A percentile compares a stretch with the other conserved stretches of the same genome.
These are phyloP conservation scores for Danaus chrysippus DNA, from an alignment of 2,888 invertebrate genomes.

Conservation along the genomic window DNA sequence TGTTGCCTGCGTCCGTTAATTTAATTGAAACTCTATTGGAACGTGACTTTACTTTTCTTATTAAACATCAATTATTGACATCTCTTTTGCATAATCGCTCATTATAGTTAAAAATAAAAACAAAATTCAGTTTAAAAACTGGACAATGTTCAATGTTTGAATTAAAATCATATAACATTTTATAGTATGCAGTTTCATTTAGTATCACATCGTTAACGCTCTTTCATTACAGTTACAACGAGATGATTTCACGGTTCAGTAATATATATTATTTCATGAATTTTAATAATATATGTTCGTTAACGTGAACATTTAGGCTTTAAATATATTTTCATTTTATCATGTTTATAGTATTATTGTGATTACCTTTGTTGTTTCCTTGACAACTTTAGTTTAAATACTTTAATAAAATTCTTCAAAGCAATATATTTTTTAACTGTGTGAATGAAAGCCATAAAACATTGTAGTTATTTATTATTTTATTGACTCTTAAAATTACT, in stretches of 20 bases:
- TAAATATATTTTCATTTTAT: constrained; percentile 3
- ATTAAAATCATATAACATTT: constrained; percentile 1
- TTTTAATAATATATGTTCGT: constrained; percentile 23
- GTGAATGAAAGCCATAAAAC: constrained; percentile 1
- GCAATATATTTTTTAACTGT: background rate
- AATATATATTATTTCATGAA: constrained; percentile 18
- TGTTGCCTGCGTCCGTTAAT: too few relatives aligned
- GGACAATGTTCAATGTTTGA: background rate
- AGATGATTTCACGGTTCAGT: constrained; percentile 19
- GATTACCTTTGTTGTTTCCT: background rate
- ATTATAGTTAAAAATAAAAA: background rate
- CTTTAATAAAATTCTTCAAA: background rate
- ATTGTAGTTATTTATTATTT: background rate
- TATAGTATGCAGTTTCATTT: constrained; percentile 5
- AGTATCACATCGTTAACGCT: constrained; percentile 6
- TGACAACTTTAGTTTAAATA: background rate
- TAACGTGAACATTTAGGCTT: constrained; percentile 11
- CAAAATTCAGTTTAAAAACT: background rate
- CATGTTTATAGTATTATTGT: background rate
- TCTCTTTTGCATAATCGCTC: too few relatives aligned
- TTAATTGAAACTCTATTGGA: too few relatives aligned
- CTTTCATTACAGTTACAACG: constrained; percentile 16
- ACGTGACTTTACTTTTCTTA: too few relatives aligned
- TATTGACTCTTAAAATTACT: background rate
- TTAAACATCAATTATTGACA: too few relatives aligned